Evolutionary conservation across 2,888 invertebrate species (phyloP).

Genomic region (Eupithecia inturbata): DNA sequence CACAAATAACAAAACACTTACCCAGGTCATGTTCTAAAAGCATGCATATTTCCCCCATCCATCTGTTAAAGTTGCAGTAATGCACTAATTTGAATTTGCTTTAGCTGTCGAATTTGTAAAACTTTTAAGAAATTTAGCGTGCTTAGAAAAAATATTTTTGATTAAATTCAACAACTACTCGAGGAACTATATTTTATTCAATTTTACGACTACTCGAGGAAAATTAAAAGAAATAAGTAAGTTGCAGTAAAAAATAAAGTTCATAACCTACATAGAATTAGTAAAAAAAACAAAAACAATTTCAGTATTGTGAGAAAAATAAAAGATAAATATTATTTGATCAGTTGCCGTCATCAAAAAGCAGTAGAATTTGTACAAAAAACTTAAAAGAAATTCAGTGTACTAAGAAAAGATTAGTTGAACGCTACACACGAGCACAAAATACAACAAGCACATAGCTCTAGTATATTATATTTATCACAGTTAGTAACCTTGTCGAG

Average conservation of each 20-base stretch:
- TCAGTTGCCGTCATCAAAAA: neutral
- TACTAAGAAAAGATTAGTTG: neutral
- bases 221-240: neutral
- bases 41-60: neutral
- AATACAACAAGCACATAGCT: slow-evolving; percentile 38
- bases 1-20: slow-evolving; percentile 5
- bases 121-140: neutral
- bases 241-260: neutral
- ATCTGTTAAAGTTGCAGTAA: neutral
- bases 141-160: neutral
- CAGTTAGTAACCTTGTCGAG: slow-evolving; percentile 82
- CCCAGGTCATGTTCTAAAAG: neutral
- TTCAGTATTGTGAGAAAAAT: neutral
- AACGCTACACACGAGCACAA: slow-evolving; percentile 23
- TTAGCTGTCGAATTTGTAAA: neutral
- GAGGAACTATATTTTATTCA: neutral
- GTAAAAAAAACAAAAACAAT: neutral
- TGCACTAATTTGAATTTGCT: neutral
- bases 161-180: neutral
- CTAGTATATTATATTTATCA: neutral
- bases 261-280: neutral
- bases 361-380: neutral
- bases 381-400: neutral
- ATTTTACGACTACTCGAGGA: neutral
- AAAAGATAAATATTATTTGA: neutral